Conservation (phyloP, 1,140 invertebrate species). For the Chironomus tepperi region DNA sequence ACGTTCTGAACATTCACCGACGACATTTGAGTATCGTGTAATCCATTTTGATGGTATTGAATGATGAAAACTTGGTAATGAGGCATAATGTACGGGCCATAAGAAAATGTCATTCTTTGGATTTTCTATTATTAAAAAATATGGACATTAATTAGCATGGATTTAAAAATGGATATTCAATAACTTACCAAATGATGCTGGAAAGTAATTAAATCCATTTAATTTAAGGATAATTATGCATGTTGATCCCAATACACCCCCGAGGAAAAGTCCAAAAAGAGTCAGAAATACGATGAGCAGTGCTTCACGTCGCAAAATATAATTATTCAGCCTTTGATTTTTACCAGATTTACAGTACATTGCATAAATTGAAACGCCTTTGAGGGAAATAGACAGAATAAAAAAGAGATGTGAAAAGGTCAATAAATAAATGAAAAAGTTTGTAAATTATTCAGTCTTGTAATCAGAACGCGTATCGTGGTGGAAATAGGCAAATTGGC, state of each 20-base stretch:
- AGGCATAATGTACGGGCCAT: constrained; percentile 32
- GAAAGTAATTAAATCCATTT: constrained; percentile 61
- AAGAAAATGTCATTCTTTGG: constrained; percentile 20
- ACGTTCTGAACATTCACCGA: constrained; percentile 40
- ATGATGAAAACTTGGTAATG: constrained; percentile 39
- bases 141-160: constrained; percentile 21
- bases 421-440: too few species aligned
- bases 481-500: too few species aligned
- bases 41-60: constrained; percentile 34
- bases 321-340: constrained; percentile 50
- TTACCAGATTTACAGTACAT: constrained; percentile 64
- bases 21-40: constrained; percentile 37
- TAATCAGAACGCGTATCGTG: too few species aligned
- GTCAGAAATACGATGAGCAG: constrained; percentile 70
- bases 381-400: too few species aligned
- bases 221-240: constrained; percentile 66
- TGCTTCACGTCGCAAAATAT: constrained; percentile 66
- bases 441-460: too few species aligned
- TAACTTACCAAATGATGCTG: constrained; percentile 74
- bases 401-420: too few species aligned
- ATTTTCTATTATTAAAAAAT: constrained; percentile 7
- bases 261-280: constrained; percentile 59
- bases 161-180: constrained; percentile 18
- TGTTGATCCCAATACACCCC: constrained; percentile 69
- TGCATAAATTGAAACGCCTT: constrained; percentile 63